These are phyloP conservation scores for Nymphalis urticae DNA, from an alignment of 2,888 invertebrate species.

Conservation along the genomic window DNA sequence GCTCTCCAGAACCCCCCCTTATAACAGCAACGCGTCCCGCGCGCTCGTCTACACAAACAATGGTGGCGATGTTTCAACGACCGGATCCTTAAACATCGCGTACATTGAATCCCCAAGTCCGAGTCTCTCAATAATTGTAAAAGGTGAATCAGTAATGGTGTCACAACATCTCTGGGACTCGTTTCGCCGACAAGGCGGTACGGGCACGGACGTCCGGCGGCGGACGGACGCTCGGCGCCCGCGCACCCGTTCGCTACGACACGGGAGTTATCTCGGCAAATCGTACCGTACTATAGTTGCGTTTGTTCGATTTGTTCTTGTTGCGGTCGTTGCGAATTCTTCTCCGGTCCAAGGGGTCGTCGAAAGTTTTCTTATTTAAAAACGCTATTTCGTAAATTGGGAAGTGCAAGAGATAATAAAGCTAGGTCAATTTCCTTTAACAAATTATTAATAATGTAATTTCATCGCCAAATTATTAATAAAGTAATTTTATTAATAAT, in stretches of 20 bases:
- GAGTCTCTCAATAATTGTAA: constrained; percentile 27
- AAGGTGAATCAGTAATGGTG: constrained; percentile 49
- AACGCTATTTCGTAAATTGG: constrained; percentile 52
- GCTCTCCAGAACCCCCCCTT: constrained; percentile 78
- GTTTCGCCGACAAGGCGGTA: constrained; percentile 27
- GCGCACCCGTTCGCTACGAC: constrained; percentile 65
- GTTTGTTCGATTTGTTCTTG: constrained; percentile 80
- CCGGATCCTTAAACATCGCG: constrained; percentile 44
- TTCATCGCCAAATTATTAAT: not conserved
- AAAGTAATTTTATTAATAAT: no score
- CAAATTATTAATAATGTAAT: not conserved
- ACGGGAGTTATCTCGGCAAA: constrained; percentile 78
- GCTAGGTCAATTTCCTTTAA: constrained; percentile 23
- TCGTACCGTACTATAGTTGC: constrained; percentile 79
- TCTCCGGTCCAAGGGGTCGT: constrained; percentile 73
- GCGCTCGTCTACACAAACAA: constrained; percentile 58
- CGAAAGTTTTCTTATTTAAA: constrained; percentile 69
- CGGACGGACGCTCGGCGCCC: constrained; percentile 55
- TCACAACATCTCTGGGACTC: constrained; percentile 26
- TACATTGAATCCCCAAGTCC: constrained; percentile 55
- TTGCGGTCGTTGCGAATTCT: constrained; percentile 78
- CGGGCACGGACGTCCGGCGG: constrained; percentile 51
- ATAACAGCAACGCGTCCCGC: constrained; percentile 77
- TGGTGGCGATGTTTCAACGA: constrained; percentile 55
- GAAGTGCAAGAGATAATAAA: constrained; percentile 52